phyloP scores from a whole-genome alignment of 2,888 invertebrate genomes.

The Flexamia atlantica region DNA sequence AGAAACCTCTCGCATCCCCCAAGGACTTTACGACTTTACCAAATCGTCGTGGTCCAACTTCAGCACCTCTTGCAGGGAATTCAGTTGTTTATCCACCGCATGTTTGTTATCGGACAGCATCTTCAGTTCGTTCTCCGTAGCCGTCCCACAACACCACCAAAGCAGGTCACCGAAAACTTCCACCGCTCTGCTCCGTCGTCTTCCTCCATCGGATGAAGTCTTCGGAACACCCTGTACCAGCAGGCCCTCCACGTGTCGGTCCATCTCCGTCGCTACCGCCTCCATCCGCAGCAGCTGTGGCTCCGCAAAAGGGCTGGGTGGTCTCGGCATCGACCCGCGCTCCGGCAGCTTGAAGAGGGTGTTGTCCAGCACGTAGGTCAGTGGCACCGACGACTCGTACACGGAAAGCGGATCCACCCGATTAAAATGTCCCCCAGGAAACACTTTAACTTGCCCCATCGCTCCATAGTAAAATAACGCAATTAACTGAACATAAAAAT shows the following conservation, averaged over 20 bases:
- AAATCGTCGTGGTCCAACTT: conserved; percentile 5
- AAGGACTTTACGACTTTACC: background rate
- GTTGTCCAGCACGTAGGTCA: background rate
- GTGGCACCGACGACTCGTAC: no score
- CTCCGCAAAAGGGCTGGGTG: background rate
- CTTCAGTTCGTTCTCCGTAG: background rate
- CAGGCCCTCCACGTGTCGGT: background rate
- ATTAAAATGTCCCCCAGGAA: background rate
- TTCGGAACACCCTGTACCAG: background rate
- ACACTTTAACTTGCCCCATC: no score
- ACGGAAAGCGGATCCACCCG: background rate
- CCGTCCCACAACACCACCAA: background rate
- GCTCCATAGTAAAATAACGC: no score
- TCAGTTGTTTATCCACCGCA: background rate
- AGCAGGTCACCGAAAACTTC: background rate
- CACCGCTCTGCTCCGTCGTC: background rate
- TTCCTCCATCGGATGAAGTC: background rate
- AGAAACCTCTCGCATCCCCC: background rate
- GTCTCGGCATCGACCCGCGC: background rate
- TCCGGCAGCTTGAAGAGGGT: background rate
- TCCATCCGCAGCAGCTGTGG: background rate
- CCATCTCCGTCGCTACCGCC: background rate
- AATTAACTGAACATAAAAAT: no score
- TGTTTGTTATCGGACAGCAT: background rate
- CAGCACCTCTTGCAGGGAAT: background rate